A percentile compares a stretch with the other conserved stretches of the same genome.
Conservation (phyloP, 2,888 invertebrate species). For the Agrochola litura region DNA sequence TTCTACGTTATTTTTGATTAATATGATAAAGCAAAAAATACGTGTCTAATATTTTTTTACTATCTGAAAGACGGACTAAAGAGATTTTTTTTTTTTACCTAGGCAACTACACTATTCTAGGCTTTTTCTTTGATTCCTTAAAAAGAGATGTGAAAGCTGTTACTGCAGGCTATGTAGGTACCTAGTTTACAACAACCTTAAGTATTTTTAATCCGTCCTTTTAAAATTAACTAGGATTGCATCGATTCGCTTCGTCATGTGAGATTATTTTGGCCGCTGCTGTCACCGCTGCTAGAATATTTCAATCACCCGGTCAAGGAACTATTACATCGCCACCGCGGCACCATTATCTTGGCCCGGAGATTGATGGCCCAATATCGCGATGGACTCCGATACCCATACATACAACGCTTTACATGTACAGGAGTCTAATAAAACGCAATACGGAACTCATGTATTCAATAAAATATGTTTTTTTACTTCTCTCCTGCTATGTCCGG, state of each 20-base stretch:
- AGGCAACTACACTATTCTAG: constrained; percentile 2
- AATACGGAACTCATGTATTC: constrained; percentile 66
- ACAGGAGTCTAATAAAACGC: constrained; percentile 51
- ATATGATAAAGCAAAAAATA: too few species aligned
- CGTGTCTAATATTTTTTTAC: too few species aligned
- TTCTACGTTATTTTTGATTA: too few species aligned
- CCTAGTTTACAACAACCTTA: constrained; percentile 23
- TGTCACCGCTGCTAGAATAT: constrained; percentile 74
- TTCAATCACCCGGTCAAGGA: constrained; percentile 85
- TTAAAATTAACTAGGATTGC: constrained; percentile 46
- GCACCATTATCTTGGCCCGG: constrained; percentile 83
- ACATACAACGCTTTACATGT: constrained; percentile 61
- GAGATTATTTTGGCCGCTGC: constrained; percentile 69
- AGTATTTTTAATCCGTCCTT: constrained; percentile 60
- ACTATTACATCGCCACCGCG: constrained; percentile 81
- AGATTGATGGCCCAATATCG: constrained; percentile 87
- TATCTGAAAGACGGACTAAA: too few species aligned
- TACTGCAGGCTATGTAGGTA: background rate
- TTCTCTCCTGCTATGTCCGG: constrained; percentile 58
- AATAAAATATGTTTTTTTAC: constrained; percentile 48
- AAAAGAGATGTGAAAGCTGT: constrained; percentile 21
- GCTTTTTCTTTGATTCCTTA: constrained; percentile 41
- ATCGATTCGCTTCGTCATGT: constrained; percentile 68
- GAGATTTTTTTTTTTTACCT: too few species aligned
- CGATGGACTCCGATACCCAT: constrained; percentile 75